Conservation (phyloP, 2,797 vertebrate genomes). For the Harpagifer antarcticus region DNA sequence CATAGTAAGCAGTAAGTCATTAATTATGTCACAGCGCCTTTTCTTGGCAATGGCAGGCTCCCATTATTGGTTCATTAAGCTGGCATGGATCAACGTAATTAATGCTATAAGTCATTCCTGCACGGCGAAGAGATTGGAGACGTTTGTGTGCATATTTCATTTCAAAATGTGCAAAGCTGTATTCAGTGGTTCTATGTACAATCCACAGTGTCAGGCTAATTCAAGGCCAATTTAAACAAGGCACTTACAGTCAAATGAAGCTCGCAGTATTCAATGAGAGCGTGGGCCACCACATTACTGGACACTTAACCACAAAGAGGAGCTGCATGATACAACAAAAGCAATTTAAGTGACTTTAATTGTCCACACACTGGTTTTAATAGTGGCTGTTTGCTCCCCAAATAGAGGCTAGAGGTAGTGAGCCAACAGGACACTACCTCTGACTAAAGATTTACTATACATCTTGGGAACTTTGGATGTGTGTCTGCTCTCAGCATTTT, state of each 20-base stretch:
- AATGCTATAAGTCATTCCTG: conserved; percentile 75
- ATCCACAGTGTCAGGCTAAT: conserved; percentile 34
- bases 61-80: conserved; percentile 82
- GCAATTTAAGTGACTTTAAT: conserved; percentile 54
- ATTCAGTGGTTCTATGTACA: conserved; percentile 29
- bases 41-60: conserved; percentile 77
- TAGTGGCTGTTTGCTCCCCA: conserved; percentile 30
- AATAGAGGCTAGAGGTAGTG: conserved; percentile 32
- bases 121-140: conserved; percentile 38
- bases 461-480: not conserved
- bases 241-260: conserved; percentile 54
- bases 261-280: conserved; percentile 44
- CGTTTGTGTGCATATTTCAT: conserved; percentile 41
- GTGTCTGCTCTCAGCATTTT: not conserved
- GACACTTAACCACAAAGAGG: conserved; percentile 54
- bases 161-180: conserved; percentile 38
- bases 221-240: conserved; percentile 51
- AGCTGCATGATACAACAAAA: conserved; percentile 46
- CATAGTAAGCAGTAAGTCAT: conserved; percentile 74
- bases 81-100: conserved; percentile 80
- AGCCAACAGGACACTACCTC: conserved; percentile 18
- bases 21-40: conserved; percentile 79
- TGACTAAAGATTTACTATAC: not conserved
- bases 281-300: conserved; percentile 40
- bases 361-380: conserved; percentile 13